Evolutionary conservation across 2,113 vertebrate species (phyloP), one percentile per base, ranked within the genome.

Genomic region (Dolichallabes microphthalmus): DNA sequence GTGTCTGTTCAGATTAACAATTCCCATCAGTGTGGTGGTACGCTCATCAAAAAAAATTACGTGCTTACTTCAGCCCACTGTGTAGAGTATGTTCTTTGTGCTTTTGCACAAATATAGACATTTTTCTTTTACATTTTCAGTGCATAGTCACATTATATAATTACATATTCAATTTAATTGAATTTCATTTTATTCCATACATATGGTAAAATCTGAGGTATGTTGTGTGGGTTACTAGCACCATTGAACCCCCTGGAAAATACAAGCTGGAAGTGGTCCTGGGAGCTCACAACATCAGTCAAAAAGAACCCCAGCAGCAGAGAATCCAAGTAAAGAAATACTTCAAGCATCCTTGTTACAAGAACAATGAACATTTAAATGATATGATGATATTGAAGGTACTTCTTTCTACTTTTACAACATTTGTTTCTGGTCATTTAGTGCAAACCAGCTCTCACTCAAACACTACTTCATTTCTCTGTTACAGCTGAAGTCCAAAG

Each of bases 351-450:
- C 83, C 52, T 1, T 39, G 7, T 1, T 89, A 80, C 57, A n/a
- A 14, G 2, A 4, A 57, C 0, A 22, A 75, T 0, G 10, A 58
- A 61, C 1, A 1, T 0, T 27, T 20, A 39, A 82, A 87, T 52
- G 87, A 90, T 53, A 82, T 89, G 61, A 90, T 89, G 88, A 6
- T 89, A 58, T 52, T 89, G 22, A 88, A 89, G 88, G 88, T 90
- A 87, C 19, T 52, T 12, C 27, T 32, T 50, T 20, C 30, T 15
- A 10, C 7, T 64, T 82, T 27, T 12, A 55, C 53, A 19, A 4
- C 5, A 55, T 76, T 27, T 55, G 25, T 5, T 52, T 75, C 13
- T 83, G 22, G 6, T 57, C 14, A 66, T 78, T 58, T 76, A 14
- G 2, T 87, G 52, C 15, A 82, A 60, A 10, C 19, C 61, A 66